phyloP scores from a whole-genome alignment of 2,888 invertebrate species.

The Drepanosiphum platanoidis region DNA sequence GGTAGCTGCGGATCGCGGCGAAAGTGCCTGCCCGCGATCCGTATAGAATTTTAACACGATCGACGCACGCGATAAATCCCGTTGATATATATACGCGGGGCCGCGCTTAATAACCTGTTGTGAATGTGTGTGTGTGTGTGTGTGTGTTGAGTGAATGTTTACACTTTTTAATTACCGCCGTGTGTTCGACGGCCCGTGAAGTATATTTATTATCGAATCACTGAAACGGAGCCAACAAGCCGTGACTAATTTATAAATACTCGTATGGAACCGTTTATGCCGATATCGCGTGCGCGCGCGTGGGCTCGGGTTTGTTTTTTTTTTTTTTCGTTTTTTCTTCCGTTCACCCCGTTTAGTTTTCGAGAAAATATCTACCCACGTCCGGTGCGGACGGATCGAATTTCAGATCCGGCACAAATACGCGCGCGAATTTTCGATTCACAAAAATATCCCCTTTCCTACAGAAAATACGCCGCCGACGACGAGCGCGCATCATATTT shows the following conservation, averaged over 20 bases:
- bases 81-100: neutral
- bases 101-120: conserved; percentile 13
- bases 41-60: neutral
- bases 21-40: neutral
- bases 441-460: neutral
- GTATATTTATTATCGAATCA: conserved; percentile 32
- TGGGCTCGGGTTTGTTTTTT: neutral
- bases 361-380: neutral
- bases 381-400: neutral
- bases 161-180: conserved; percentile 39
- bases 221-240: conserved; percentile 53
- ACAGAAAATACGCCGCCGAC: neutral
- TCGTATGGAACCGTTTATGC: conserved; percentile 14
- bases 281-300: neutral
- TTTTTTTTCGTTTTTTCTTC: no score
- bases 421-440: neutral
- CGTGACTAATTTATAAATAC: conserved; percentile 56
- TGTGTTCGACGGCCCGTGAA: conserved; percentile 25
- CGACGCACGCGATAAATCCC: neutral
- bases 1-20: neutral
- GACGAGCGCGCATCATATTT: no score
- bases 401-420: neutral
- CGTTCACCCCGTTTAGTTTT: neutral
- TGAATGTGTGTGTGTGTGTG: neutral
- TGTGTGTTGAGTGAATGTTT: conserved; percentile 15